Percentiles rank a stretch among this genome's conserved stretches.
Evolutionary conservation across 1,140 invertebrate genomes (phyloP).

Genomic region (Cydia splendana): DNA sequence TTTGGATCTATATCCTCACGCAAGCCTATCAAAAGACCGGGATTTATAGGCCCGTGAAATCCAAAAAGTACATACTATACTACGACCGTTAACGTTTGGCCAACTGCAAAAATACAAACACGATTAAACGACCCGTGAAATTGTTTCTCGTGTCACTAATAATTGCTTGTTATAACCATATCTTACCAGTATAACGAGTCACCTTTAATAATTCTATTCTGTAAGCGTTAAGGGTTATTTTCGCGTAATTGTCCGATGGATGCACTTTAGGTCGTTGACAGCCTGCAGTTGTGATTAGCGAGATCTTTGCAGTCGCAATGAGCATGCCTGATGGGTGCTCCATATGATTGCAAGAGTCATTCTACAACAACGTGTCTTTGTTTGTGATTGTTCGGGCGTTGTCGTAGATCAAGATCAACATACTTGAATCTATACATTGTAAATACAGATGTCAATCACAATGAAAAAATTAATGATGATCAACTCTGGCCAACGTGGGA

Average conservation of each 20-base stretch:
- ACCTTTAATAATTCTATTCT: background rate
- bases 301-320: constrained; percentile 42
- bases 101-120: constrained; percentile 36
- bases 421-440: constrained; percentile 42
- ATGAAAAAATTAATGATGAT: too few species aligned
- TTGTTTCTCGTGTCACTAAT: constrained; percentile 54
- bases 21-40: too few species aligned
- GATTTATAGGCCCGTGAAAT: too few species aligned
- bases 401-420: constrained; percentile 53
- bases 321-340: constrained; percentile 48
- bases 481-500: too few species aligned
- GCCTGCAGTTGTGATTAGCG: constrained; percentile 51
- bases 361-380: constrained; percentile 38
- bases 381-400: constrained; percentile 41
- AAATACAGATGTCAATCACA: too few species aligned
- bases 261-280: constrained; percentile 51
- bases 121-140: constrained; percentile 63
- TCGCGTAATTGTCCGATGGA: constrained; percentile 33
- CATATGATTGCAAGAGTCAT: constrained; percentile 47
- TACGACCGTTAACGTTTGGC: background rate
- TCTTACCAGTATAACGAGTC: constrained; percentile 26
- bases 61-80: background rate
- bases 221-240: constrained; percentile 34
- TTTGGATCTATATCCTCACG: too few species aligned
- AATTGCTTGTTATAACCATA: constrained; percentile 48